Percentiles rank a stretch among this genome's conserved stretches.
Evolutionary conservation across 2,113 vertebrate genomes (phyloP).

Genomic region (Eulemur rufifrons): DNA sequence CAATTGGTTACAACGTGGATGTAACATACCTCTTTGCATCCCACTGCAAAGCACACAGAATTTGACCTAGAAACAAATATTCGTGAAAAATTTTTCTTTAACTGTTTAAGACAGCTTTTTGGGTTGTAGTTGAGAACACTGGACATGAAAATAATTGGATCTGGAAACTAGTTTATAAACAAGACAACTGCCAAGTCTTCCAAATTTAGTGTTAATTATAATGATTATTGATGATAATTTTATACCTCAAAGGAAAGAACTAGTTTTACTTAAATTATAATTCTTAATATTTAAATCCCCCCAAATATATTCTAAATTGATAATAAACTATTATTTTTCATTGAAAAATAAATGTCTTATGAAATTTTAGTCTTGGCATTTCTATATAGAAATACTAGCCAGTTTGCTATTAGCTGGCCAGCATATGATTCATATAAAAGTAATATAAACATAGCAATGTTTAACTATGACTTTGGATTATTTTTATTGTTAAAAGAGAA

Average conservation of each 20-base stretch:
- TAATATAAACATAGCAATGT: conserved; percentile 20
- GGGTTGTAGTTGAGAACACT: neutral
- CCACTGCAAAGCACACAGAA: neutral
- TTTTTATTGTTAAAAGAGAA: conserved; percentile 42
- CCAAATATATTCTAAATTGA: neutral
- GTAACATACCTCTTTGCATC: neutral
- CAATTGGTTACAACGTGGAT: neutral
- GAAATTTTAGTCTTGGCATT: conserved; percentile 37
- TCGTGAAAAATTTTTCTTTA: neutral
- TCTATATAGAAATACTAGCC: neutral
- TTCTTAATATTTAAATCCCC: neutral
- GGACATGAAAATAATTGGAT: neutral
- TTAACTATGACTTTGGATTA: neutral
- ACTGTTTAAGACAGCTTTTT: neutral
- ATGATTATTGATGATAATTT: neutral
- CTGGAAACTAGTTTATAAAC: neutral
- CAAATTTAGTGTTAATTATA: neutral
- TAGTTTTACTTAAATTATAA: neutral
- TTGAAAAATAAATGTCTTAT: conserved; percentile 10
- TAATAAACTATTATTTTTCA: neutral
- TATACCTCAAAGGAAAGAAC: neutral
- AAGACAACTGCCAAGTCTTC: neutral
- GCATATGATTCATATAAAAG: conserved; percentile 24
- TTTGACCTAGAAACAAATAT: neutral
- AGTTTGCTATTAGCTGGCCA: conserved; percentile 10